Base-by-base conservation (phyloP, 2,888 invertebrate genomes). In the Eucera pruinosa region DNA sequence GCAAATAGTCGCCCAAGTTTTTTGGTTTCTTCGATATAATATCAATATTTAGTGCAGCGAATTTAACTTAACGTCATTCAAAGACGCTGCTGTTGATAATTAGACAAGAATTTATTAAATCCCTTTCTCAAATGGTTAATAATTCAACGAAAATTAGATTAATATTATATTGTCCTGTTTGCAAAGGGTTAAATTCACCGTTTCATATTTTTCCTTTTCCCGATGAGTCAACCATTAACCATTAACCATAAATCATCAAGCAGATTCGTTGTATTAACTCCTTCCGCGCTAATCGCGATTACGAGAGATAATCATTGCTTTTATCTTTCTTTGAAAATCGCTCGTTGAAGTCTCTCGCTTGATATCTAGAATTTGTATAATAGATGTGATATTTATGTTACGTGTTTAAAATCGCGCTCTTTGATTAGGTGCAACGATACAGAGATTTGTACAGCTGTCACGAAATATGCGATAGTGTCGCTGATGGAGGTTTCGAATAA, bases 211-310 rank as follows among this genome's bases (percentile, higher is more conserved):
- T 30, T 30, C 11, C 36, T n/a, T 55, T 55, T 39, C 25, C 2
- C n/a, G 33, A 41, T 66, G 70, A 48, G 13, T 66, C 48, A 70
- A 20, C 25, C 20, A 5, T 67, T 33, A 25, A n/a, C n/a, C n/a
- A n/a, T n/a, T n/a, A n/a, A n/a, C n/a, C n/a, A n/a, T n/a, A n/a
- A n/a, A n/a, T n/a, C n/a, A n/a, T n/a, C 25, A 3, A 41, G 1
- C 20, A 18, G 11, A 33, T 41, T 36, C 27, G 43, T 39, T 58
- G 25, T 41, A 41, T 47, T 52, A 27, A 9, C n/a, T 27, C 27
- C 20, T 13, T 15, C 20, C 0, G 41, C 18, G 43, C 13, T 52
- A 50, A 62, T 57, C 57, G 23, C 30, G 15, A 11, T 25, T 5
- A 18, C 2, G 39, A 7, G n/a, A 15, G 27, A 47, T 25, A 41